phyloP scores from a whole-genome alignment of 2,113 vertebrate genomes.

The Morone chrysops region DNA sequence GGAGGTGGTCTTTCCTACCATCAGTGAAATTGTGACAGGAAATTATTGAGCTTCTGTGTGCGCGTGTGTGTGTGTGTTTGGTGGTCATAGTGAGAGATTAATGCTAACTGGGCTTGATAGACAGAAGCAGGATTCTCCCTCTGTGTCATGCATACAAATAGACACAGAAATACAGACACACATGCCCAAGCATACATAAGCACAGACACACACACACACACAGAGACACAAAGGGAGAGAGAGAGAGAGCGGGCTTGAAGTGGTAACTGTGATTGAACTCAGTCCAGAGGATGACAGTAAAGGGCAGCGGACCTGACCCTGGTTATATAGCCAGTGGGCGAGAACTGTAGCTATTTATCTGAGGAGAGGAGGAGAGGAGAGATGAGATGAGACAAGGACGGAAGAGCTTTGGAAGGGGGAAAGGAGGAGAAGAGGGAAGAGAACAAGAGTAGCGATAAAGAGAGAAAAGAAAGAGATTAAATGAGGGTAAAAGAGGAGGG shows the following conservation, averaged over 20 bases:
- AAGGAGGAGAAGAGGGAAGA: background rate
- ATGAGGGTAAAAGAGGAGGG: no score
- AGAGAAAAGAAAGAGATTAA: background rate
- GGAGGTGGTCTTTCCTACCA: background rate
- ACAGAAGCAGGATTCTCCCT: slow-evolving; percentile 3
- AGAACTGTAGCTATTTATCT: slow-evolving; percentile 1
- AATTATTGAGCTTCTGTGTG: slow-evolving; percentile 1
- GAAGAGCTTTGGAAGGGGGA: background rate
- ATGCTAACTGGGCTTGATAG: slow-evolving; percentile 20
- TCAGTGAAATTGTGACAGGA: slow-evolving; percentile 11
- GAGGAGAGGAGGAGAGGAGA: background rate
- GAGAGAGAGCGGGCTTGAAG: background rate
- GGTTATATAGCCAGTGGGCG: background rate
- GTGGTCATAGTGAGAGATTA: slow-evolving; percentile 3
- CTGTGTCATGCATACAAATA: slow-evolving; percentile 21
- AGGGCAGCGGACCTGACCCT: slow-evolving; percentile 32
- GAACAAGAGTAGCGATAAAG: background rate
- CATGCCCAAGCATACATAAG: background rate
- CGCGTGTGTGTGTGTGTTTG: background rate
- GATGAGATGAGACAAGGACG: background rate
- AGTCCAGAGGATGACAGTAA: slow-evolving; percentile 15
- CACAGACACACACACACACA: background rate
- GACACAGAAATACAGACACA: background rate
- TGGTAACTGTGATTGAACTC: slow-evolving; percentile 31
- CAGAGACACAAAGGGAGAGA: background rate